phyloP scores from a whole-genome alignment of 2,113 vertebrate species.

The Clarias macrocephalus region DNA sequence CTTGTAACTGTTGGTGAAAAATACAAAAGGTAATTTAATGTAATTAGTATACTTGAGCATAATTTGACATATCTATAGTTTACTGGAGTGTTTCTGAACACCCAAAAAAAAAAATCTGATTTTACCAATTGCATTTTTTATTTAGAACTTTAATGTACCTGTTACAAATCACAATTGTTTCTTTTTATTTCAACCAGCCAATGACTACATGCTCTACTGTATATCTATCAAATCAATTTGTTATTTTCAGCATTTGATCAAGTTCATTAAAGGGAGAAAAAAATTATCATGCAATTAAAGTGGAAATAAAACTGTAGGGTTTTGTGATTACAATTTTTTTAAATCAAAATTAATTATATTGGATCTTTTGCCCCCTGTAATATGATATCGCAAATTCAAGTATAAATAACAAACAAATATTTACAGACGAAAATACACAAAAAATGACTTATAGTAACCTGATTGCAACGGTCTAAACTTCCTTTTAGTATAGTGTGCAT shows the following conservation, averaged over 20 bases:
- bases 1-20: background rate
- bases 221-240: background rate
- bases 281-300: background rate
- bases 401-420: no score
- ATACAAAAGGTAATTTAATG: background rate
- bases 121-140: background rate
- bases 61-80: background rate
- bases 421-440: background rate
- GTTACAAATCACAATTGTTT: background rate
- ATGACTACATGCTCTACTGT: background rate
- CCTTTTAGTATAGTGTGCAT: background rate
- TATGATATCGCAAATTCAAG: no score
- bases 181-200: background rate
- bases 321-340: background rate
- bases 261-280: background rate
- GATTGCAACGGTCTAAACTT: background rate
- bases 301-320: background rate
- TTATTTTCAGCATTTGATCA: no score
- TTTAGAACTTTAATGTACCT: background rate
- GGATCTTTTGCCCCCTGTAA: background rate
- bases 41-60: background rate
- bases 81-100: background rate
- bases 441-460: background rate
- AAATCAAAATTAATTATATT: background rate
- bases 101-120: background rate